These are phyloP conservation scores for Aythya fuligula DNA, from an alignment of 2,797 vertebrate species.

Conservation along the genomic window DNA sequence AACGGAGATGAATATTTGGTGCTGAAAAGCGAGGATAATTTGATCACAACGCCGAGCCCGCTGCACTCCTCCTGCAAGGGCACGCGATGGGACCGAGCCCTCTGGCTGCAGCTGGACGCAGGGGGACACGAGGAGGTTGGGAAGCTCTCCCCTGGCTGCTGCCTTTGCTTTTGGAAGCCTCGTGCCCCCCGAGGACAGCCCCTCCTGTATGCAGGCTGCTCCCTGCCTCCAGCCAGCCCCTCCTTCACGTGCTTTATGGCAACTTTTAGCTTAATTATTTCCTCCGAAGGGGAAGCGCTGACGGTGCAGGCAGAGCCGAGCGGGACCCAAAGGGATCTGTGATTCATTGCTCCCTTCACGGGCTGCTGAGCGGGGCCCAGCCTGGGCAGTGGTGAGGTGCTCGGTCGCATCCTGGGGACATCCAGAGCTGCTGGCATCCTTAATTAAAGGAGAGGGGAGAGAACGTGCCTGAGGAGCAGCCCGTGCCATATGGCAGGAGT, in stretches of 20 bases:
- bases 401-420: rapidly evolving
- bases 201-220: neutral
- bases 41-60: neutral
- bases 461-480: neutral
- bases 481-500: neutral
- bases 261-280: neutral
- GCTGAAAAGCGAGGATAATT: neutral
- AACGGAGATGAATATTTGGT: neutral
- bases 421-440: neutral
- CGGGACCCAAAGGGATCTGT: neutral
- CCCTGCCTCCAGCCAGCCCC: neutral
- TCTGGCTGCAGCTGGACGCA: rapidly evolving
- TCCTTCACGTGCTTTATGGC: neutral
- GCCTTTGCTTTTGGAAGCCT: neutral
- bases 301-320: neutral
- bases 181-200: neutral
- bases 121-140: too few relatives aligned
- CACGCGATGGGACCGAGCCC: neutral
- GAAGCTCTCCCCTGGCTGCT: neutral
- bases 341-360: neutral
- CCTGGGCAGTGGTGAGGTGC: neutral
- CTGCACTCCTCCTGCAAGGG: neutral
- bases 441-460: neutral
- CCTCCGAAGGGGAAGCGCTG: neutral
- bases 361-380: neutral